Percentiles rank a stretch among this genome's conserved stretches.
phyloP scores from a whole-genome alignment of 2,113 vertebrate species.

The Forbesichthys agassizii region DNA sequence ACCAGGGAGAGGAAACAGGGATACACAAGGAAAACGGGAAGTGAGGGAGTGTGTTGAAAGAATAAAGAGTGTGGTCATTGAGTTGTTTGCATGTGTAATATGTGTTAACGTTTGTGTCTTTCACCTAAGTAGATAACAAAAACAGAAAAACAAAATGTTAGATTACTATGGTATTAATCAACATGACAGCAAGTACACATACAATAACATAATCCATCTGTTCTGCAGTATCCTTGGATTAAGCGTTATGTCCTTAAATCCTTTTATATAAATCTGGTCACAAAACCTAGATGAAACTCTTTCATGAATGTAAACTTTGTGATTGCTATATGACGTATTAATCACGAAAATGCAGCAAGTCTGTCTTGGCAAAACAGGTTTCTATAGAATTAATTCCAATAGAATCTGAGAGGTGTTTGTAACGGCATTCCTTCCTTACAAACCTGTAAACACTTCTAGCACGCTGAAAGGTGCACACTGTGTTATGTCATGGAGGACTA shows the following conservation, averaged over 20 bases:
- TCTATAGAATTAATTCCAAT: too few species aligned
- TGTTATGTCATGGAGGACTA: too few species aligned
- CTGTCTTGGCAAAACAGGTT: too few species aligned
- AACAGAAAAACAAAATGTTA: conserved; percentile 63
- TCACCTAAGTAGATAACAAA: conserved; percentile 76
- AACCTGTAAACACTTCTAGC: too few species aligned
- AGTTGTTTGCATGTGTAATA: conserved; percentile 22
- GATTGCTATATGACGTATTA: too few species aligned
- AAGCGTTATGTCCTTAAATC: background rate
- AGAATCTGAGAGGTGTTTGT: too few species aligned
- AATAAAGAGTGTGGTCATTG: conserved; percentile 14
- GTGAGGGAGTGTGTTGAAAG: background rate
- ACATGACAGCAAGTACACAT: background rate
- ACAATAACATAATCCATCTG: background rate
- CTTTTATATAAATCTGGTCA: background rate
- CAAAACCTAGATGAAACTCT: too few species aligned
- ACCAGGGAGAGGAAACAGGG: conserved; percentile 34
- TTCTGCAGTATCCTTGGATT: background rate
- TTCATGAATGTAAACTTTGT: too few species aligned
- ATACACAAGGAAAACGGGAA: conserved; percentile 31
- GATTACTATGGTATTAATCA: conserved; percentile 10
- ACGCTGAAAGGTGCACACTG: too few species aligned
- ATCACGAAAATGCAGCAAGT: too few species aligned
- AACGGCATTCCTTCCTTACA: too few species aligned
- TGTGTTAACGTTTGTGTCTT: conserved; percentile 48